Evolutionary conservation across 1,140 invertebrate species (phyloP), one percentile per base, ranked within the genome.

Genomic region (Apocrypta bakeri): DNA sequence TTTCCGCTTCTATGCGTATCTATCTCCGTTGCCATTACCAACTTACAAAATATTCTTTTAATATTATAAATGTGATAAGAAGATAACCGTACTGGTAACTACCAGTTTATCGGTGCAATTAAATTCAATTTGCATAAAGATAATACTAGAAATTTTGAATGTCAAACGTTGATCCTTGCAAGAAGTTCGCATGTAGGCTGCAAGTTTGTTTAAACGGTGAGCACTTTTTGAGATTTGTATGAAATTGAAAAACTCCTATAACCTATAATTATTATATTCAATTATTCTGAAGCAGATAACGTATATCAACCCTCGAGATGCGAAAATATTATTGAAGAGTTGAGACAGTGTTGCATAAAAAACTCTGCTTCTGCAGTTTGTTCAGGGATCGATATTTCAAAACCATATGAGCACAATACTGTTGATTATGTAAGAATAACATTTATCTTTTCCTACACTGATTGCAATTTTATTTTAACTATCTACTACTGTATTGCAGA

Each of bases 161-260:
- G 90, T 85, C 85, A 84, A 87, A 84, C 9, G 0, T 8, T 56
- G 96, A 97, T 92, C 95, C 95, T 12, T 97, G 96, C 88, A 96
- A 97, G 92, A 89, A 88, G 88, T 93, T 93, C 85, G 96, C 96
- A 69, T 97, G 96, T 90, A 94, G 93, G 85, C 95, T 97, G 86
- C 96, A 97, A 92, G 94, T 93, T 86, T 97, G 96, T 89, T 93
- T 97, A 83, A 92, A 93, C 92, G 94, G 96, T 96, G 27, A 74
- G 33, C 8, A 79, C 27, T 31, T 29, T 29, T 40, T 73, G 1
- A 24, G 11, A 2, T 17, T 25, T 66, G 24, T 63, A 63, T 63
- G 21, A 7, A 63, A 24, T 2, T 63, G 1, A 6, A 1, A 11
- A 48, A 69, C 2, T 79, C 63, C 69, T 79, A n/a, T 69, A 83